Conservation (phyloP, 2,888 invertebrate species). For the Melanotus villosus region DNA sequence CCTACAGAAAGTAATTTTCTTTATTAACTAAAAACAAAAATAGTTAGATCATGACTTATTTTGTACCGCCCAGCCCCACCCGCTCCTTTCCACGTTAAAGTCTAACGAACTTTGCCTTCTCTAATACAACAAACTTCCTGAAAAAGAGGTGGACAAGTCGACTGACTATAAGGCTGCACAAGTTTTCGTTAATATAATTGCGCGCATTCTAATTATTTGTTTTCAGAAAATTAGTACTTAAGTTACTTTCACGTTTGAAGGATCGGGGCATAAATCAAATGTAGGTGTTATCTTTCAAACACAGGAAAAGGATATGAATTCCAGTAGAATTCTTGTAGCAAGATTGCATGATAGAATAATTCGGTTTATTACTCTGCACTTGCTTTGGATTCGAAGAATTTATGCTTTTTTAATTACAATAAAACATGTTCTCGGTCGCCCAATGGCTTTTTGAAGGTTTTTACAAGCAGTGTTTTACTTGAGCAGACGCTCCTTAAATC, state of each 20-base stretch:
- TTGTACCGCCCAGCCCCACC: constrained; percentile 45
- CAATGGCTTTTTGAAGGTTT: constrained; percentile 37
- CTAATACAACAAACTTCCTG: constrained; percentile 27
- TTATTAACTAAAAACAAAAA: constrained; percentile 44
- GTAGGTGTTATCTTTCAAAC: constrained; percentile 20
- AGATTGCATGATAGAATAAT: constrained; percentile 38
- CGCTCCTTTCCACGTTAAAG: constrained; percentile 40
- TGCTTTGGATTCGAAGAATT: constrained; percentile 43
- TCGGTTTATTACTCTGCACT: constrained; percentile 40
- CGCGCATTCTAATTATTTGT: constrained; percentile 1
- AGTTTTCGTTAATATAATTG: background rate
- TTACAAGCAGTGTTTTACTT: constrained; percentile 28
- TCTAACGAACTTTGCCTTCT: constrained; percentile 45
- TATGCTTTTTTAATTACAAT: constrained; percentile 56
- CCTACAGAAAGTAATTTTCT: constrained; percentile 43
- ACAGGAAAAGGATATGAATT: constrained; percentile 29
- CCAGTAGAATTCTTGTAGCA: constrained; percentile 10
- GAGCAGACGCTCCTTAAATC: constrained; percentile 59
- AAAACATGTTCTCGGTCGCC: constrained; percentile 52
- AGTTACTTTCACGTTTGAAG: constrained; percentile 9
- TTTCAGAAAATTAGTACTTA: constrained; percentile 4
- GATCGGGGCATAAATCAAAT: constrained; percentile 16
- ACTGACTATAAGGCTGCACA: background rate
- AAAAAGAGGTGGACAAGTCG: constrained; percentile 21
- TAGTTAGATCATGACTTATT: constrained; percentile 45